Evolutionary conservation across 2,888 invertebrate genomes (phyloP).

Genomic region (Euproctis similis): DNA sequence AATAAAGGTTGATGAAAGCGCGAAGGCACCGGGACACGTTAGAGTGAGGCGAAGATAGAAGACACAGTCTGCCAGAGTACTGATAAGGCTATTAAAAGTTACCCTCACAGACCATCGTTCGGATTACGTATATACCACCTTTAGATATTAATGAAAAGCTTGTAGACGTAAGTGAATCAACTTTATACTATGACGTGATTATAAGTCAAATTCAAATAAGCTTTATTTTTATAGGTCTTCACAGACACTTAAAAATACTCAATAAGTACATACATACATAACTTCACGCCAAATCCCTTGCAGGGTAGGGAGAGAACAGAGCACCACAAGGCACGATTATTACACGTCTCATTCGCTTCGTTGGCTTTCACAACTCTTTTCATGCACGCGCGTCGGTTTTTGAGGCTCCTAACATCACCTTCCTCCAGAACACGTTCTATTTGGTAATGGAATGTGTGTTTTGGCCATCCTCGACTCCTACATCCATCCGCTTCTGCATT

Average conservation of each 20-base stretch:
- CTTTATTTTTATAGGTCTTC: not conserved
- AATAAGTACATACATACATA: no score
- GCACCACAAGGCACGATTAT: no score
- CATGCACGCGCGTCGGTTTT: no score
- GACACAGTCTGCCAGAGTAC: constrained; percentile 54
- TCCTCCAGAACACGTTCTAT: no score
- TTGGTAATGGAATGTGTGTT: no score
- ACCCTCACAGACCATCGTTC: constrained; percentile 52
- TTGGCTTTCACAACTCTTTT: no score
- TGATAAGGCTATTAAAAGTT: constrained; percentile 75
- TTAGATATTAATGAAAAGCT: constrained; percentile 45
- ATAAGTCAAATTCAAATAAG: constrained; percentile 25
- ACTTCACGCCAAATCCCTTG: no score
- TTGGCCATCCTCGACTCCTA: no score
- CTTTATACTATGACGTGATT: constrained; percentile 26
- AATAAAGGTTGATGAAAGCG: constrained; percentile 50
- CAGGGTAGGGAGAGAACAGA: no score
- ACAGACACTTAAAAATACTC: not conserved
- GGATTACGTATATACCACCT: constrained; percentile 52
- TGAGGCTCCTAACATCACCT: no score
- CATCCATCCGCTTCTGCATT: no score
- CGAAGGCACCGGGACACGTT: constrained; percentile 19
- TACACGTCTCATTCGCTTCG: no score
- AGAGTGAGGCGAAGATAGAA: constrained; percentile 42
- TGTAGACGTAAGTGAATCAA: constrained; percentile 31